Evolutionary conservation across 2,113 vertebrate species (phyloP).

Genomic region (Clarias macrocephalus): DNA sequence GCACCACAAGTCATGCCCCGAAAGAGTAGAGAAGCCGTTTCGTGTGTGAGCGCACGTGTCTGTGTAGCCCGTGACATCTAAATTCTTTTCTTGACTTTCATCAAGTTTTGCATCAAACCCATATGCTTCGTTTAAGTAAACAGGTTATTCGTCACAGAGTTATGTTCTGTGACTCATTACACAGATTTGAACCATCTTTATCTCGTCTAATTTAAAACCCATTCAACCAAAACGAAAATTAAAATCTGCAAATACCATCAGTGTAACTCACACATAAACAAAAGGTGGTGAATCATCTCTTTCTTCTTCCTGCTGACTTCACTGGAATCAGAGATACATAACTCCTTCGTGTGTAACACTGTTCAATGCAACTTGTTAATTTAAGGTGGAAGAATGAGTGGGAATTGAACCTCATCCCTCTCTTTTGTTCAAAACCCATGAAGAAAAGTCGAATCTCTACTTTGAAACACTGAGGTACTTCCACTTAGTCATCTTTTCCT

Average conservation of each 20-base stretch:
- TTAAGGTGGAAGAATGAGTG: not conserved
- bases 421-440: not conserved
- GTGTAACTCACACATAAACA: conserved; percentile 34
- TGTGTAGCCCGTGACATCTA: not conserved
- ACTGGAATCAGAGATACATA: not conserved
- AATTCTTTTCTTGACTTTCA: conserved; percentile 2
- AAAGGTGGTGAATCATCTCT: conserved; percentile 16
- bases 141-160: conserved; percentile 29
- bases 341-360: not conserved
- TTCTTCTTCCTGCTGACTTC: conserved; percentile 16
- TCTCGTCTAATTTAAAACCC: conserved; percentile 14
- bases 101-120: conserved; percentile 16
- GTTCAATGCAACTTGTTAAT: not conserved
- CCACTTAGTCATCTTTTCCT: conserved; percentile 55
- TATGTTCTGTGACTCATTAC: conserved; percentile 15
- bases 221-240: not conserved
- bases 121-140: conserved; percentile 28
- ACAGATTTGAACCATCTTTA: conserved; percentile 19
- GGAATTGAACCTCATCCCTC: not conserved
- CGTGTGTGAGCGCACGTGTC: conserved; percentile 23
- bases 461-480: conserved; percentile 47
- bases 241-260: conserved; percentile 25
- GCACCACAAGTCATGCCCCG: conserved; percentile 8
- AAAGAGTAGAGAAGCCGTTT: conserved; percentile 39
- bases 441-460: conserved; percentile 30